phyloP scores from a whole-genome alignment of 1,140 invertebrate genomes.

The Lanistes nyassanus region DNA sequence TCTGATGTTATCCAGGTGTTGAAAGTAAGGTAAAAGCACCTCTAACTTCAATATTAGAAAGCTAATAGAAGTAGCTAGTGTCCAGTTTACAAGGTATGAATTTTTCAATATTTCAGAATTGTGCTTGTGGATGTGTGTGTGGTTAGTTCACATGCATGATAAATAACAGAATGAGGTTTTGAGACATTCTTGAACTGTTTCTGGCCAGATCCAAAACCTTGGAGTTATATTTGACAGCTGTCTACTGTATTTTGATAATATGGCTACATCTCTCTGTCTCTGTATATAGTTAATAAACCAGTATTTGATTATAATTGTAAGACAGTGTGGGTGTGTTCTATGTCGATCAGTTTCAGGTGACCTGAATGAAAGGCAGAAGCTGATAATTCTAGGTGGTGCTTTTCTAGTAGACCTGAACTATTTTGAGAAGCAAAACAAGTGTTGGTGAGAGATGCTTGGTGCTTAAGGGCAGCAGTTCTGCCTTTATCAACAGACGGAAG shows the following conservation, averaged over 20 bases:
- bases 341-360: constrained; percentile 15
- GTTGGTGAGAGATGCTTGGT: constrained; percentile 20
- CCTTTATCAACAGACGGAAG: too few species aligned
- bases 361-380: constrained; percentile 11
- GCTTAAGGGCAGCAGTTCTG: too few species aligned
- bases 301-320: not conserved
- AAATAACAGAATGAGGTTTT: too few species aligned
- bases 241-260: not conserved
- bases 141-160: too few species aligned
- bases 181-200: not conserved
- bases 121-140: too few species aligned
- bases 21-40: too few species aligned
- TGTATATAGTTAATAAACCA: not conserved
- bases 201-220: not conserved
- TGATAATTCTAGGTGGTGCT: constrained; percentile 26
- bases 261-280: not conserved
- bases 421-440: constrained; percentile 35
- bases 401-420: constrained; percentile 38
- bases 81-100: too few species aligned
- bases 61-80: too few species aligned
- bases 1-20: too few species aligned
- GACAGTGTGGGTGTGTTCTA: not conserved
- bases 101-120: too few species aligned
- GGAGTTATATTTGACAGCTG: not conserved
- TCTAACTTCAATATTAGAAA: too few species aligned